Conservation (phyloP, 2,888 invertebrate species). For the Ganaspis brasiliensis region DNA sequence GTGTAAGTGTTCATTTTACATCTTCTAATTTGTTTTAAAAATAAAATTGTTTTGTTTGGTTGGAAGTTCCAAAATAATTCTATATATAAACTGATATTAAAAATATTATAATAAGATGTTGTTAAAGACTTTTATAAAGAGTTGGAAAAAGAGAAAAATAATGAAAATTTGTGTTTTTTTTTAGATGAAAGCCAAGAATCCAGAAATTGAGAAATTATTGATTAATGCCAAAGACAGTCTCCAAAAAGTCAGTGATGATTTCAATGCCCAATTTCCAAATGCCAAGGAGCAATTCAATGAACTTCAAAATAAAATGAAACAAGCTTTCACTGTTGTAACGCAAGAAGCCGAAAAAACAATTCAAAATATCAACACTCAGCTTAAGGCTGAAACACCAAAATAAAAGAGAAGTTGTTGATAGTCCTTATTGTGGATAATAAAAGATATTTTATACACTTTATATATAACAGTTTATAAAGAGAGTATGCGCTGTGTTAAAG, state of each 20-base stretch:
- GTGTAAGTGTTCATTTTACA: no score
- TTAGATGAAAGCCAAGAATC: constrained; percentile 75
- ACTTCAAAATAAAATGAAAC: constrained; percentile 72
- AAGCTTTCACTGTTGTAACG: constrained; percentile 72
- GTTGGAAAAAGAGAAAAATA: no score
- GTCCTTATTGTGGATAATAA: neutral
- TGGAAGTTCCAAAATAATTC: no score
- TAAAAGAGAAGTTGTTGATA: neutral
- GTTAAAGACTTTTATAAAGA: no score
- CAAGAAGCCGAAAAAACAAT: constrained; percentile 74
- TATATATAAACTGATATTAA: no score
- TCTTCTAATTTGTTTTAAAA: no score
- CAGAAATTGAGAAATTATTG: constrained; percentile 74
- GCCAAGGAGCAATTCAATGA: constrained; percentile 73
- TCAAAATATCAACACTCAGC: constrained; percentile 71
- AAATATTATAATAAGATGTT: no score
- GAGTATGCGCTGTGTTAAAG: no score
- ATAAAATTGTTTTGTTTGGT: no score
- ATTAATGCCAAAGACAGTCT: constrained; percentile 69
- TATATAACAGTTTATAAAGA: no score
- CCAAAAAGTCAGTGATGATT: constrained; percentile 69
- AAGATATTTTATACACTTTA: neutral
- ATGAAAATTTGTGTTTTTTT: constrained; percentile 36
- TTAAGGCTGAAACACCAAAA: constrained; percentile 62
- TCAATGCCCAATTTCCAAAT: constrained; percentile 72